These are phyloP conservation scores for Acanthurus lineatus DNA, from an alignment of 2,797 vertebrate genomes.

Conservation along the genomic window DNA sequence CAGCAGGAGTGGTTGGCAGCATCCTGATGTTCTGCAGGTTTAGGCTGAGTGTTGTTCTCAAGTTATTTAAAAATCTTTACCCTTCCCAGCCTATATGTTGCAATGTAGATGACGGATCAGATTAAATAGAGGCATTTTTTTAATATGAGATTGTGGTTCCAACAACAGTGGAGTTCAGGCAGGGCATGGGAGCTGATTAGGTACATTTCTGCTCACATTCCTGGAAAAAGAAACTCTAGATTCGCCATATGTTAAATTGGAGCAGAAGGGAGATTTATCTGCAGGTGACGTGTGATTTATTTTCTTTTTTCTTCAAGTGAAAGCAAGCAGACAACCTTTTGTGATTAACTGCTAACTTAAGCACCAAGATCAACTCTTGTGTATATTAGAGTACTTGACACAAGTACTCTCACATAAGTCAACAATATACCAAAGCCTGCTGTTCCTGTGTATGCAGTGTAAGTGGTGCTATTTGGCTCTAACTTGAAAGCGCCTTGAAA, in stretches of 20 bases:
- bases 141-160: background rate
- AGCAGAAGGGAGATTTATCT: constrained; percentile 31
- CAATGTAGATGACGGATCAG: background rate
- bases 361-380: constrained; percentile 21
- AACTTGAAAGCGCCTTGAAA: background rate
- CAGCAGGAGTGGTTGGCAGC: background rate
- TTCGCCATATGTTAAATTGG: constrained; percentile 19
- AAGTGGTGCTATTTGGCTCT: constrained; percentile 9
- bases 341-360: constrained; percentile 39
- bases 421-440: constrained; percentile 1
- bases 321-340: constrained; percentile 25
- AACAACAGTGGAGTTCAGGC: constrained; percentile 1
- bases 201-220: constrained; percentile 26
- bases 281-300: constrained; percentile 13
- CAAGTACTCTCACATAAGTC: background rate
- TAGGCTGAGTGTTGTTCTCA: constrained; percentile 2
- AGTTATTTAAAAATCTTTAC: constrained; percentile 1
- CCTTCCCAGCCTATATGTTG: background rate
- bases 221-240: constrained; percentile 11
- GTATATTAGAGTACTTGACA: constrained; percentile 22
- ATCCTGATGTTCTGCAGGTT: background rate
- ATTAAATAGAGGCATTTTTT: background rate
- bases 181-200: constrained; percentile 12
- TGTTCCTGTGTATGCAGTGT: constrained; percentile 5
- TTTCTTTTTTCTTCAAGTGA: constrained; percentile 13